Conservation (phyloP, 2,797 vertebrate species). For the Staurois parvus region DNA sequence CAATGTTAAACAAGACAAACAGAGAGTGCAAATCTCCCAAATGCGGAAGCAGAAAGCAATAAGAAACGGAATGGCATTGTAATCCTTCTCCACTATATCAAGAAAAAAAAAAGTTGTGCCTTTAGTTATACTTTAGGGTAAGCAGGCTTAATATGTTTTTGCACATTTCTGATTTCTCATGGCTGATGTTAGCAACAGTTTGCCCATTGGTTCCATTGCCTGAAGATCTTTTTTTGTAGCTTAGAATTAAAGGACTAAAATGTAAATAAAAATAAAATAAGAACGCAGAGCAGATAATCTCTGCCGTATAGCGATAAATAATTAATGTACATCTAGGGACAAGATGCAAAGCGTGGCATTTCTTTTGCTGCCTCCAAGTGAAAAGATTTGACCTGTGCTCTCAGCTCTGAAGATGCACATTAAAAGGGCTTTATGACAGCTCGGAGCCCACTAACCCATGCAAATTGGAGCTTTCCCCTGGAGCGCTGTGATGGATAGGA, state of each 20-base stretch:
- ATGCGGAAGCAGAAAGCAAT: no score
- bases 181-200: background rate
- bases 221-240: background rate
- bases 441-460: conserved; percentile 55
- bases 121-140: no score
- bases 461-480: conserved; percentile 46
- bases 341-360: background rate
- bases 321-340: background rate
- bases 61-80: no score
- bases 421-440: conserved; percentile 46
- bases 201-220: background rate
- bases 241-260: background rate
- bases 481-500: conserved; percentile 52
- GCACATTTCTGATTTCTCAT: background rate
- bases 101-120: no score
- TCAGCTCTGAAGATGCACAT: conserved; percentile 48
- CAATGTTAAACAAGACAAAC: no score
- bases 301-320: background rate
- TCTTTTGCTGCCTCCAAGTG: background rate
- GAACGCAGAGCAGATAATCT: no score
- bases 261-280: background rate
- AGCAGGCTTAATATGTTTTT: background rate
- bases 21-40: no score
- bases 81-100: no score
- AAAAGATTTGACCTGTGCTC: conserved; percentile 32